Evolutionary conservation across 2,113 vertebrate genomes (phyloP), one percentile per base, ranked within the genome.

Genomic region (Gymnorhina tibicen): DNA sequence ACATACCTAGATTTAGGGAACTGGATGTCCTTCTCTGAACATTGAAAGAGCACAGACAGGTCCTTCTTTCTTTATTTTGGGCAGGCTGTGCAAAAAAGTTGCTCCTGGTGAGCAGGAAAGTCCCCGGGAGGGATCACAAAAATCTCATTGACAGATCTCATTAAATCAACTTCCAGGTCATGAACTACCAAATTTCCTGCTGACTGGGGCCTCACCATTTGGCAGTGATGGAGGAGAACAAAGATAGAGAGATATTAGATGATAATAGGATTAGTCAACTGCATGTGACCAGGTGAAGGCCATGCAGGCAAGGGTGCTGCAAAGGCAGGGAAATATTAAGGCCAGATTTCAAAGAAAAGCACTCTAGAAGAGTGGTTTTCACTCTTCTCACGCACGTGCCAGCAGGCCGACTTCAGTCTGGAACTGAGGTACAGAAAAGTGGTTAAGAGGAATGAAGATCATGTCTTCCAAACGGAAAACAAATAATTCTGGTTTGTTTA

Each of bases 401-500:
- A 82, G 69, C 66, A 60, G 32, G n/a, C 37, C 58, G 53, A 53
- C 58, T 79, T 82, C 27, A 72, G 52, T 18, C 11, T 42, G 53
- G 35, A 85, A 44, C 2, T 14, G 44, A 78, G 52, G 41, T 35
- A 58, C 30, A 73, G 49, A 47, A 11, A 59, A 88, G 63, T 1
- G 16, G 49, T 83, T 88, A 60, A 72, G 62, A 76, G 66, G 66
- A 76, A 42, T 0, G 30, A 89, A 44, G 85, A 87, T 78, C 74
- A 6, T 35, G 75, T 90, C 67, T 87, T 76, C 67, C 37, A 66
- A 76, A 73, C 0, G 1, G 75, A 92, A 91, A 77, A 66, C 46
- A 79, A 95, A 46, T 66, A 69, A 69, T 86, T 69, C 66, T 73
- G 47, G 66, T 85, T 94, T 94, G 78, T 94, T 95, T 83, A 90